These are phyloP conservation scores for Neria commutata DNA, from an alignment of 2,888 invertebrate genomes.

Conservation along the genomic window DNA sequence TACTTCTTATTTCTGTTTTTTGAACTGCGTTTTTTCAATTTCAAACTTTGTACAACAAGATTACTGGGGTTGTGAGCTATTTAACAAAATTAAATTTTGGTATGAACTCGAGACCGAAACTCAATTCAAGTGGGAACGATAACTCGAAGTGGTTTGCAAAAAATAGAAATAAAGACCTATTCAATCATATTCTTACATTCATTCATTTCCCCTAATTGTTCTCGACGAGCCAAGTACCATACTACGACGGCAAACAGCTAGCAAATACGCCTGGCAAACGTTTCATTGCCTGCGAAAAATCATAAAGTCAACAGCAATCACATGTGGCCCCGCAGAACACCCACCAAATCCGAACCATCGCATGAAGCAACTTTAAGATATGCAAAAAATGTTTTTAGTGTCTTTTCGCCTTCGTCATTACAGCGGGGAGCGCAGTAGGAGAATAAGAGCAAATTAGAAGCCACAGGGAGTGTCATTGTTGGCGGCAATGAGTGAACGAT, in stretches of 20 bases:
- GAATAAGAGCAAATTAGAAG: conserved; percentile 25
- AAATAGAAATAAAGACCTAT: too few relatives aligned
- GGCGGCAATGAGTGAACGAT: too few relatives aligned
- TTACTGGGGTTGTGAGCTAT: too few relatives aligned
- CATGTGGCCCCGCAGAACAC: not conserved
- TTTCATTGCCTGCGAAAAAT: conserved; percentile 14
- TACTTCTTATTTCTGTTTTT: too few relatives aligned
- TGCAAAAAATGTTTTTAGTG: conserved; percentile 10
- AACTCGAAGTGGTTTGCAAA: too few relatives aligned
- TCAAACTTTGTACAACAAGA: too few relatives aligned
- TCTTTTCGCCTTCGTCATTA: conserved; percentile 5
- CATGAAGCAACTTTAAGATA: not conserved
- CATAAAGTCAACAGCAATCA: conserved; percentile 7
- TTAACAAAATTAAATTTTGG: too few relatives aligned
- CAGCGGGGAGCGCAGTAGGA: conserved; percentile 25
- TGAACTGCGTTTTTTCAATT: too few relatives aligned
- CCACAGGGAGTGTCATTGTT: conserved; percentile 25
- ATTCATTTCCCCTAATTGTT: too few relatives aligned
- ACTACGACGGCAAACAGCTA: conserved; percentile 31
- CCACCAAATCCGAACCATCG: not conserved
- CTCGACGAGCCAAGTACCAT: conserved; percentile 9
- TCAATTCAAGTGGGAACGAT: too few relatives aligned
- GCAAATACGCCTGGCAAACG: conserved; percentile 27
- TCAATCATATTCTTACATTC: too few relatives aligned
- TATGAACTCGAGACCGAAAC: too few relatives aligned